Evolutionary conservation across 2,888 invertebrate genomes (phyloP).

Genomic region (Yponomeuta sedellus): DNA sequence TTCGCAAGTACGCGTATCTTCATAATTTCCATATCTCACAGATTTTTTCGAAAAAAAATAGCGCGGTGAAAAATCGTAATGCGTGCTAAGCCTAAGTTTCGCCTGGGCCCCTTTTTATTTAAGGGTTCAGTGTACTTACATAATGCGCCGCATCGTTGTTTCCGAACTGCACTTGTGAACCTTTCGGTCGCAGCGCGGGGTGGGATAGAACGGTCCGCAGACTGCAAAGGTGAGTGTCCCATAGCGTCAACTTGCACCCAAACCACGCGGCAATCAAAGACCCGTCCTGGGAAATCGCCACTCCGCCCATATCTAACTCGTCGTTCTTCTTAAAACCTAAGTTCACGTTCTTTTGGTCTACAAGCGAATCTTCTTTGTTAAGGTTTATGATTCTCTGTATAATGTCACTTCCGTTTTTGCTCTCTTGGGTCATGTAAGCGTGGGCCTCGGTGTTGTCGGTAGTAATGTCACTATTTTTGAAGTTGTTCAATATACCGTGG

Average conservation of each 20-base stretch:
- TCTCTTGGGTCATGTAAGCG: constrained; percentile 39
- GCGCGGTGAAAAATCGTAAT: no score
- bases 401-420: constrained; percentile 35
- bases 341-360: constrained; percentile 28
- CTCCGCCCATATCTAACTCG: constrained; percentile 58
- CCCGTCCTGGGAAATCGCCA: constrained; percentile 65
- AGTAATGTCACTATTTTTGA: constrained; percentile 39
- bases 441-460: constrained; percentile 26
- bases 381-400: constrained; percentile 48
- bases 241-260: constrained; percentile 61
- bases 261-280: constrained; percentile 73
- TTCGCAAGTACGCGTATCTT: no score
- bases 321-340: constrained; percentile 31
- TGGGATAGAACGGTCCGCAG: constrained; percentile 60
- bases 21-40: no score
- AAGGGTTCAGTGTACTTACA: constrained; percentile 40
- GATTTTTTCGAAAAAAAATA: no score
- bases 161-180: constrained; percentile 59
- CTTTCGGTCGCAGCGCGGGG: constrained; percentile 60
- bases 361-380: constrained; percentile 44
- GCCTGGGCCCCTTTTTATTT: no score
- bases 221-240: constrained; percentile 62
- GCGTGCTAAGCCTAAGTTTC: no score
- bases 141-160: constrained; percentile 66
- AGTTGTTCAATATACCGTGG: constrained; percentile 48